Conservation (phyloP, 2,888 invertebrate genomes). For the Cosmia pyralina region DNA sequence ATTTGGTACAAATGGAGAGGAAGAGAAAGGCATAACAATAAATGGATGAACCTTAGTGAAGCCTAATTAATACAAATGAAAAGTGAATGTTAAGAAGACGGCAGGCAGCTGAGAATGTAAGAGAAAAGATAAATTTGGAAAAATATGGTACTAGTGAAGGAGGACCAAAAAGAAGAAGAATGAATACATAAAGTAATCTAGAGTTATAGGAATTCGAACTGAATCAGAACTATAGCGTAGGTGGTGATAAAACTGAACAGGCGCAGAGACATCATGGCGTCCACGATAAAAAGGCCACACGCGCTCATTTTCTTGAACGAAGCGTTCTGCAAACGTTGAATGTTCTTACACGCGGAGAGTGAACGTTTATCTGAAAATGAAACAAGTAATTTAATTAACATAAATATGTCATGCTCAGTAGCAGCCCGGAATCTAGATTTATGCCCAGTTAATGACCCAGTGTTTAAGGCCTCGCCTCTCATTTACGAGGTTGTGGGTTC, state of each 20-base stretch:
- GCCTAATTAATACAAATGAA: too few relatives aligned
- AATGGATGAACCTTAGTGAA: not conserved
- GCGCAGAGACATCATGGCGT: slow-evolving; percentile 15
- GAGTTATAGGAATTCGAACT: slow-evolving; percentile 20
- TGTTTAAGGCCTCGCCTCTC: too few relatives aligned
- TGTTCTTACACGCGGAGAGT: slow-evolving; percentile 21
- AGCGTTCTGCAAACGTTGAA: slow-evolving; percentile 12
- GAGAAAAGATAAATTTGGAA: too few relatives aligned
- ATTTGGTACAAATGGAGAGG: not conserved
- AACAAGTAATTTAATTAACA: not conserved
- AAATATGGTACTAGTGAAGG: not conserved
- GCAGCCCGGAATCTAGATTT: not conserved
- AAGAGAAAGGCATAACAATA: not conserved
- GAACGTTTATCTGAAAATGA: slow-evolving; percentile 21
- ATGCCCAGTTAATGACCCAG: too few relatives aligned
- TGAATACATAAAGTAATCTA: not conserved
- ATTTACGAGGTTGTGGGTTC: not conserved
- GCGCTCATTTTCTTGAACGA: slow-evolving; percentile 23
- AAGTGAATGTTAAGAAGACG: not conserved
- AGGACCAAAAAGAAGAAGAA: not conserved
- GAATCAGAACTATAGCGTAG: slow-evolving; percentile 25
- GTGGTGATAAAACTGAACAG: slow-evolving; percentile 20
- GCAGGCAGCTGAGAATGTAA: not conserved
- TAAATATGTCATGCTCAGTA: not conserved
- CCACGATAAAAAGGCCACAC: slow-evolving; percentile 16